Base-by-base conservation (phyloP, 2,113 vertebrate genomes). In the Gallinago paraguaiae region DNA sequence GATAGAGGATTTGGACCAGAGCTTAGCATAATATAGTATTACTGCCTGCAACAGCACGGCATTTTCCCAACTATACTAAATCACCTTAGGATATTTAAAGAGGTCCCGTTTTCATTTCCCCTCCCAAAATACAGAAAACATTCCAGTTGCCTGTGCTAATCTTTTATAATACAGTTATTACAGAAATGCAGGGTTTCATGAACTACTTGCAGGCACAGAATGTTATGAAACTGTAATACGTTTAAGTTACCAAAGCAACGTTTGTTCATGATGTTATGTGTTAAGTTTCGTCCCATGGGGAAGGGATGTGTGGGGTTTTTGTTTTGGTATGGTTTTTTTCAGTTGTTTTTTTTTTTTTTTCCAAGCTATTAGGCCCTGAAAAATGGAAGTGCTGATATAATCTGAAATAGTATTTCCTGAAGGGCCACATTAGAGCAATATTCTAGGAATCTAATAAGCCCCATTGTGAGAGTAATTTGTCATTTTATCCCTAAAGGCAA, bases 351-450 rank as follows among this genome's bases (percentile, higher is more conserved):
- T 93, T 65, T 94, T 77, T 70, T 93, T 65, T 92, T 94, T 77
- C 67, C 78, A 89, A 88, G 46, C 76, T 88, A 86, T 93, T 93
- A 92, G 51, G 46, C 43, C 54, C 31, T 96, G 86, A 96, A 95
- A 97, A 96, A 95, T 97, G 84, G 60, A 90, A 92, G 60, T 85
- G 74, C 79, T 95, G 94, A 97, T 95, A 82, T 39, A 94, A 90
- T 96, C 77, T 96, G 94, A 96, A 96, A 72, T 82, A 85, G 77
- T 74, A 63, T 96, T 97, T 96, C 92, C 95, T 96, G 85, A 97
- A 95, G n/a, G 76, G 33, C 56, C 56, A 50, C 56, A 43, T 70
- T 94, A 85, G 61, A 94, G 51, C 86, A 95, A 75, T 95, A 91
- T 54, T 91, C 83, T 85, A 70, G 53, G 82, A 93, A 74, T 72